Conservation (phyloP, 2,113 vertebrate genomes). For the Ammodytes marinus region DNA sequence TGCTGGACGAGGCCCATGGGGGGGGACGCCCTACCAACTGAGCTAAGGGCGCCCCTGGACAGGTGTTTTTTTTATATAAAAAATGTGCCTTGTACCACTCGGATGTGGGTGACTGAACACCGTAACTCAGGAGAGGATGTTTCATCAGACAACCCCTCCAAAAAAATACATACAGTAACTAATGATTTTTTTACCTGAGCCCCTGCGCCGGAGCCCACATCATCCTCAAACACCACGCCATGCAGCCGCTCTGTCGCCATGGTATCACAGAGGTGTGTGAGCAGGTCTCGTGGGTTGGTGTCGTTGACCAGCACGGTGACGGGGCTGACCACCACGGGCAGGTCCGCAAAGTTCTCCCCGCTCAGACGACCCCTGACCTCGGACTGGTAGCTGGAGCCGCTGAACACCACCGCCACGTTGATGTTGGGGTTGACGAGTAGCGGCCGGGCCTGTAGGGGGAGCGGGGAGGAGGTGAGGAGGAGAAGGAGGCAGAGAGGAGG, state of each 20-base stretch:
- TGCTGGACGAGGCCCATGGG: too few species aligned
- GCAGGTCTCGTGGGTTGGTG: constrained; percentile 95
- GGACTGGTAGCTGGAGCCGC: constrained; percentile 88
- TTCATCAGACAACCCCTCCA: not conserved
- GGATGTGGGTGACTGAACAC: constrained; percentile 41
- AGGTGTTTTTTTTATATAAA: constrained; percentile 15
- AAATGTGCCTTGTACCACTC: constrained; percentile 20
- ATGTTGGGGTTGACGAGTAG: constrained; percentile 82
- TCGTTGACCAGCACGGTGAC: constrained; percentile 93
- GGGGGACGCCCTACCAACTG: too few species aligned
- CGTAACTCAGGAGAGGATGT: constrained; percentile 29
- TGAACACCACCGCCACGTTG: constrained; percentile 92
- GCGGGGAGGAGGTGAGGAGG: constrained; percentile 70
- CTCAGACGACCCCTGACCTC: constrained; percentile 92
- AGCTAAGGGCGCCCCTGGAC: not conserved
- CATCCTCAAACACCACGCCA: constrained; percentile 95
- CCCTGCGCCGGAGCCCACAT: constrained; percentile 90
- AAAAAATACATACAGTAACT: not conserved
- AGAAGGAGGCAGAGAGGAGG: constrained; percentile 70
- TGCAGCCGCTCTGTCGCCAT: constrained; percentile 91
- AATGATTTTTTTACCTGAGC: constrained; percentile 83
- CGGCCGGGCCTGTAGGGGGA: constrained; percentile 74
- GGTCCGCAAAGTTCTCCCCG: constrained; percentile 92
- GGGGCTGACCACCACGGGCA: constrained; percentile 94
- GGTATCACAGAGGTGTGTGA: constrained; percentile 92